Percentiles rank a stretch among this genome's conserved stretches.
Conservation (phyloP, 2,888 invertebrate genomes). For the Elmis aenea region DNA sequence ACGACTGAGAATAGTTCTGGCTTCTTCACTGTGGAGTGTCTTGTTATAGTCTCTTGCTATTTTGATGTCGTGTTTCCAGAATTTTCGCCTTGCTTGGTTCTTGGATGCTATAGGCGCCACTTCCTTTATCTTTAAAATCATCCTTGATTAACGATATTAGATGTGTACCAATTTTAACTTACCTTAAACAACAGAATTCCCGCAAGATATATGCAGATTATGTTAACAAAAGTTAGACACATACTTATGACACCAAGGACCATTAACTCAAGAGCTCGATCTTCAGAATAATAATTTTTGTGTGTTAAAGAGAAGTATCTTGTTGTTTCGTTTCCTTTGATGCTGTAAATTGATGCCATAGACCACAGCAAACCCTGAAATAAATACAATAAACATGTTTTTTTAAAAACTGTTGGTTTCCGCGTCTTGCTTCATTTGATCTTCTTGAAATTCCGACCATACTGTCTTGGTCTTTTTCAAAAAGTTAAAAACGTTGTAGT, state of each 20-base stretch:
- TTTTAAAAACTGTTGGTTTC: too few species aligned
- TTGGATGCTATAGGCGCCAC: constrained; percentile 54
- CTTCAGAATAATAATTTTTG: constrained; percentile 53
- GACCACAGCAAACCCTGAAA: constrained; percentile 61
- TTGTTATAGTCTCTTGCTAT: constrained; percentile 55
- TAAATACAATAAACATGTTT: constrained; percentile 22
- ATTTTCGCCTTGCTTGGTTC: constrained; percentile 44
- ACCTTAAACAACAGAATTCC: constrained; percentile 68
- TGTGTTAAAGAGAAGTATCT: constrained; percentile 44
- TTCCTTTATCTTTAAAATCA: constrained; percentile 52
- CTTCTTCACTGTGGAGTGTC: constrained; percentile 31
- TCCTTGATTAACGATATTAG: neutral
- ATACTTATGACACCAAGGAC: constrained; percentile 64
- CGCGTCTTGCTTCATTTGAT: too few species aligned
- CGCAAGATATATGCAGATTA: constrained; percentile 65
- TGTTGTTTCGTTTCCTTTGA: constrained; percentile 48
- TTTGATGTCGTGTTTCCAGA: constrained; percentile 62
- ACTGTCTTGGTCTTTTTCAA: too few species aligned
- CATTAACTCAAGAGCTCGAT: constrained; percentile 58
- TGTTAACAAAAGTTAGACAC: constrained; percentile 67
- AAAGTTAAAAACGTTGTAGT: too few species aligned
- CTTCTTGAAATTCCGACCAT: too few species aligned
- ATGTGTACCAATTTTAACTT: constrained; percentile 13
- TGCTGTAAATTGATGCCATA: constrained; percentile 53
- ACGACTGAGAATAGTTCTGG: too few species aligned